Percentiles rank a stretch among this genome's conserved stretches.
Evolutionary conservation across 2,113 vertebrate species (phyloP).

Genomic region (Plestiodon gilberti): DNA sequence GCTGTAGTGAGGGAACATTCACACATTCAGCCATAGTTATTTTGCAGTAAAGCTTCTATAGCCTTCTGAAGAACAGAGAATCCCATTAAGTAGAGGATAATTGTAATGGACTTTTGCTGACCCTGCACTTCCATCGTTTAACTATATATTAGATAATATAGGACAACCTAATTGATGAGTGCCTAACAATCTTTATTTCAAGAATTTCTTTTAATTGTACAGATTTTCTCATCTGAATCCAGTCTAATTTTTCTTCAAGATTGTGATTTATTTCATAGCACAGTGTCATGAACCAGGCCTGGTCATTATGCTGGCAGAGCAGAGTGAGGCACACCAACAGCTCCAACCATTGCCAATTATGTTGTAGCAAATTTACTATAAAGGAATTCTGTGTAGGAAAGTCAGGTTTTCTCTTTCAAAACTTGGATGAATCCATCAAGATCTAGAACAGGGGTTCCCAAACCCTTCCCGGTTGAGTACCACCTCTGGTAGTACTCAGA

Average conservation of each 20-base stretch:
- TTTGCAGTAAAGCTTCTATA: not conserved
- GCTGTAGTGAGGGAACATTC: not conserved
- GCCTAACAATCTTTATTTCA: not conserved
- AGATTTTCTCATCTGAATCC: not conserved
- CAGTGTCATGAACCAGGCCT: not conserved
- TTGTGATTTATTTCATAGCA: not conserved
- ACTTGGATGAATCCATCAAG: not conserved
- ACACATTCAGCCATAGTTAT: not conserved
- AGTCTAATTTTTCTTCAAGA: not conserved
- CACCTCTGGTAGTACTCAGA: no score
- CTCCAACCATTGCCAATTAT: not conserved
- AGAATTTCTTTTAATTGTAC: not conserved
- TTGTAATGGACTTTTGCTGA: slow-evolving; percentile 4
- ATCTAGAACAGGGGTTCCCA: no score
- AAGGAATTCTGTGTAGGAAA: not conserved
- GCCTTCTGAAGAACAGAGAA: slow-evolving; percentile 16
- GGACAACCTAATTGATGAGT: slow-evolving; percentile 8
- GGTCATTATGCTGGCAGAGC: not conserved
- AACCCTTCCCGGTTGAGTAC: no score
- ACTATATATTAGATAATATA: slow-evolving; percentile 1
- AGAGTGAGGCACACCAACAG: not conserved
- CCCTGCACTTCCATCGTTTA: not conserved
- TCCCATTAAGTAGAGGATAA: slow-evolving; percentile 19
- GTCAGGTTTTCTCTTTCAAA: not conserved
- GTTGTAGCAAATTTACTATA: not conserved